Conservation (phyloP, 2,797 vertebrate species). For the Glyptemys insculpta region DNA sequence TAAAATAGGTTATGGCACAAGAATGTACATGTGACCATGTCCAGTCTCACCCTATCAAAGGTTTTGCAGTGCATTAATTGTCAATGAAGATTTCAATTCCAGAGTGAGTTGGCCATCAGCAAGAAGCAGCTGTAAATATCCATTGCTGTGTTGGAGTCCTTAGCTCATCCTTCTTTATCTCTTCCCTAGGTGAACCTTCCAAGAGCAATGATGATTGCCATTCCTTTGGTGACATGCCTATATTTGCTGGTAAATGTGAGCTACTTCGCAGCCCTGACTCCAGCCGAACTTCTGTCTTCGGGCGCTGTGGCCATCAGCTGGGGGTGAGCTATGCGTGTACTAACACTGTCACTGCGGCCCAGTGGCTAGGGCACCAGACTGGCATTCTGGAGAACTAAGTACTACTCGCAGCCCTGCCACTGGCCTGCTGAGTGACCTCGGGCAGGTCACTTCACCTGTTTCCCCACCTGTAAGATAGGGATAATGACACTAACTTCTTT, state of each 20-base stretch:
- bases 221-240: conserved; percentile 89
- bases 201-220: conserved; percentile 88
- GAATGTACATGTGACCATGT: too few relatives aligned
- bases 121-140: background rate
- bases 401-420: background rate
- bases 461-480: background rate
- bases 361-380: fast-evolving
- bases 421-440: background rate
- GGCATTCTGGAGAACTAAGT: background rate
- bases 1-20: too few relatives aligned
- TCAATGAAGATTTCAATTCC: background rate
- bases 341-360: background rate
- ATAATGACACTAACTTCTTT: background rate
- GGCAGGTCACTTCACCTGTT: background rate
- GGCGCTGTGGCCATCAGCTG: conserved; percentile 90
- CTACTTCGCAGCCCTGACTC: conserved; percentile 90
- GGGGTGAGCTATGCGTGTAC: conserved; percentile 84
- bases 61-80: background rate
- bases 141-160: background rate
- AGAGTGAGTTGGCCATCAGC: background rate
- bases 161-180: background rate
- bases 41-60: too few relatives aligned
- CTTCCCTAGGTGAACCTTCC: conserved; percentile 89
- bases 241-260: conserved; percentile 93
- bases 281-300: conserved; percentile 88